A percentile compares a stretch with the other conserved stretches of the same genome.
Conservation (phyloP, 1,140 invertebrate species). For the Teleogryllus occipitalis region DNA sequence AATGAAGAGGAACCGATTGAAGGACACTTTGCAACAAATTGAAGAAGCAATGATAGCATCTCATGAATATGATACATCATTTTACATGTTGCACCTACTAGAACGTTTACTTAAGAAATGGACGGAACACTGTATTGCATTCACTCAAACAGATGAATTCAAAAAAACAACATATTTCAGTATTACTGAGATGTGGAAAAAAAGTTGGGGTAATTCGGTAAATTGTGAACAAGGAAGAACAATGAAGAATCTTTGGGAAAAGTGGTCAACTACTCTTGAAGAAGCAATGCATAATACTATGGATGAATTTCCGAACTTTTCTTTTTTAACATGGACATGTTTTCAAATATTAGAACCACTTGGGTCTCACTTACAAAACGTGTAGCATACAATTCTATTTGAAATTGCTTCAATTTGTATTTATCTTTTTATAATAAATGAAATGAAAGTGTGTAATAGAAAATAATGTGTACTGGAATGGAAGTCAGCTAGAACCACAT, state of each 20-base stretch:
- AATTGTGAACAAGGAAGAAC: not conserved
- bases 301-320: not conserved
- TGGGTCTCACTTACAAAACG: too few species aligned
- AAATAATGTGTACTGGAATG: too few species aligned
- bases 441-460: too few species aligned
- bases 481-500: too few species aligned
- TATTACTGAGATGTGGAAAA: not conserved
- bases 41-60: not conserved
- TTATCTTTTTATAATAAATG: too few species aligned
- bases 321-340: not conserved
- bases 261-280: not conserved
- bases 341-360: not conserved
- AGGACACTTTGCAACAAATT: not conserved
- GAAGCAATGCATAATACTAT: not conserved
- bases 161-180: not conserved
- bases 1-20: not conserved
- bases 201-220: not conserved
- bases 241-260: not conserved
- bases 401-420: too few species aligned
- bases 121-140: too few species aligned
- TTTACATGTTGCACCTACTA: not conserved
- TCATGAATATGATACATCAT: not conserved
- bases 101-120: not conserved
- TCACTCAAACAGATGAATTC: not conserved
- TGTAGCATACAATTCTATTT: too few species aligned